Evolutionary conservation across 2,797 vertebrate species (phyloP), one percentile per base, ranked within the genome.

Genomic region (Phalanger gymnotis): DNA sequence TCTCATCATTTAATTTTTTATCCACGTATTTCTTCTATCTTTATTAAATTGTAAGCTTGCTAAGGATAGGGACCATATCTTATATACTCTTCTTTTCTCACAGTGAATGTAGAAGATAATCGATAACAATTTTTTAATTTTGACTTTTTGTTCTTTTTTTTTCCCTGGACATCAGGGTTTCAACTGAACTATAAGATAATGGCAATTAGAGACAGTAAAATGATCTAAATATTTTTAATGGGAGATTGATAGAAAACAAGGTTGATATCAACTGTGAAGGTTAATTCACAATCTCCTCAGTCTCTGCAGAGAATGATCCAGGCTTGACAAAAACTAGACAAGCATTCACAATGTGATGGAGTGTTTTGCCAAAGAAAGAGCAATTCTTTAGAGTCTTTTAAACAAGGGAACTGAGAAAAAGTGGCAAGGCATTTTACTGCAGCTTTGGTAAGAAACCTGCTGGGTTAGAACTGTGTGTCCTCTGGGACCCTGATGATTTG

Each of bases 341-440:
- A 54, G n/a, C 94, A 95, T 96, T 94, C 81, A 94, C 56, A 91
- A 10, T 96, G 54, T 47, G 90, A 54, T 91, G 94, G 40, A 52
- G 40, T 22, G 47, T 93, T 2, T 6, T 91, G n/a, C 30, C 5
- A 4, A 52, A 12, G 73, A 53, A 95, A 93, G 81, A 93, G 94
- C 96, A 97, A 53, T 0, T n/a, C 51, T 0, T 47, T 3, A 92
- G 90, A 90, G 19, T 91, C 2, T 93, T 90, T 28, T 92, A 87
- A 52, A 28, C 13, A 58, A 87, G 40, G 7, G 40, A 51, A 87
- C 40, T 47, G 73, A 87, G 61, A 87, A 47, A 28, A 51, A 87
- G 7, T 51, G 40, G 0, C 73, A 87, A 87, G 40, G 40, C 73
- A 73, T 73, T 1, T 73, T 73, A 40, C 14, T 73, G n/a, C 5